Base-by-base conservation (phyloP, 2,797 vertebrate genomes). In the Centropyge bicolor region DNA sequence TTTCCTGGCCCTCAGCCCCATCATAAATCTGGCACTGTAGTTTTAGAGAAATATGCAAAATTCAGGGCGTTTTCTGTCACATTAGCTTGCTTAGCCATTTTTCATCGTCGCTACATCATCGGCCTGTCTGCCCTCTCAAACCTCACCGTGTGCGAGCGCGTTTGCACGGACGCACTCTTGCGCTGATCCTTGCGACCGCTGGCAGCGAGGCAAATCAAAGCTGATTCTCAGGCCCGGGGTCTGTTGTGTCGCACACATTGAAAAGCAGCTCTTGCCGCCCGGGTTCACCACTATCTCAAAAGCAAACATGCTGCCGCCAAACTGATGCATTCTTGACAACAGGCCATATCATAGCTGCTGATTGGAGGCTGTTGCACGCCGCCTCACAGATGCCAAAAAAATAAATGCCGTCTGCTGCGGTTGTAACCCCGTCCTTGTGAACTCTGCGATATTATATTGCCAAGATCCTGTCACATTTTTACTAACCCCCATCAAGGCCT, bases 271-370 rank as follows among this genome's bases (percentile, higher is more conserved):
- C 78, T 61, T 24, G 60, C 78, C n/a, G 22, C 71, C 79, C 70
- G 43, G 68, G 71, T 83, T 85, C 85, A 71, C 79, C 78, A 46
- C 67, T 89, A 87, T 91, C 89, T 91, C 55, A 70, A 88, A 91
- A 80, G 77, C 81, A 89, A 91, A 88, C 87, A 89, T 2, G 51
- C 73, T 48, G 68, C 77, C 1, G 71, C 76, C 85, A 79, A 80
- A 83, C 82, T 87, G 89, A 80, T 76, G 49, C 88, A 91, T 93
- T 93, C 89, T 91, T 95, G 89, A 93, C 81, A 86, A 46, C 20
- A 6, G 52, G 87, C 87, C 90, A 91, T 88, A 83, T 90, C 83
- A 11, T 83, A 78, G 88, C 74, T 86, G 75, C 76, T 91, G 89
- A 89, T 89, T 88, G 83, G 81, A 89, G 76, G 79, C 80, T 74